Evolutionary conservation across 2,797 vertebrate species (phyloP).

Genomic region (Podarcis siculus): DNA sequence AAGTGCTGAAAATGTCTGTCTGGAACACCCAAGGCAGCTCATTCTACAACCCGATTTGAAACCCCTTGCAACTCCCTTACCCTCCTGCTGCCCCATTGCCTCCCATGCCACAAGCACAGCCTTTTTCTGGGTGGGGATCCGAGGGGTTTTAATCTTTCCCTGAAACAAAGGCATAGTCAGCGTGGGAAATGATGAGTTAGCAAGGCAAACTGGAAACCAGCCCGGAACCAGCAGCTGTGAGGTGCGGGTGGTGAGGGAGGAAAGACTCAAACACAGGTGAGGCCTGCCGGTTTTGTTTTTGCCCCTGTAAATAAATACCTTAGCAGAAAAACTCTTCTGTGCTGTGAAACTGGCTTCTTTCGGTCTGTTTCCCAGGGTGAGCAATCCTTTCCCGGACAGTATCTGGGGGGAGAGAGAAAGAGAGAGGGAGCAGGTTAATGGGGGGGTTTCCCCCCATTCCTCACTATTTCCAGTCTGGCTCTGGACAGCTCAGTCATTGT

Average conservation of each 20-base stretch:
- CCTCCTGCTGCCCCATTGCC: too few relatives aligned
- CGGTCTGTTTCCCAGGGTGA: not conserved
- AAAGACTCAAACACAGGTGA: not conserved
- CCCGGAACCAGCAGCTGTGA: not conserved
- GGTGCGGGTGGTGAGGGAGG: not conserved
- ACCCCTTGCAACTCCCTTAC: too few relatives aligned
- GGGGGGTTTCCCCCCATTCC: not conserved
- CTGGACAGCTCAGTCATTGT: not conserved
- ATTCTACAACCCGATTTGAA: too few relatives aligned
- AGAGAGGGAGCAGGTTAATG: not conserved
- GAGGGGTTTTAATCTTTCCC: not conserved
- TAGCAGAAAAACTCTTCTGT: not conserved
- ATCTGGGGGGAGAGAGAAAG: not conserved
- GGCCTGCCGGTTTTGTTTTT: not conserved
- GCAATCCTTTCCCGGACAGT: not conserved
- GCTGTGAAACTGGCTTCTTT: not conserved
- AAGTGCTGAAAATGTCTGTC: not conserved
- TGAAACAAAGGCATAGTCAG: not conserved
- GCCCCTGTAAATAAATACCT: not conserved
- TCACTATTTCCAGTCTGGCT: conserved; percentile 11
- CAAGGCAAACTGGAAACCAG: not conserved
- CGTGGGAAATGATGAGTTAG: conserved; percentile 1
- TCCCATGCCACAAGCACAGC: not conserved
- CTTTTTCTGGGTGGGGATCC: not conserved
- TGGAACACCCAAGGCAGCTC: not conserved